Base-by-base conservation (phyloP, 2,888 invertebrate genomes). In the Cryptocephalus moraei region DNA sequence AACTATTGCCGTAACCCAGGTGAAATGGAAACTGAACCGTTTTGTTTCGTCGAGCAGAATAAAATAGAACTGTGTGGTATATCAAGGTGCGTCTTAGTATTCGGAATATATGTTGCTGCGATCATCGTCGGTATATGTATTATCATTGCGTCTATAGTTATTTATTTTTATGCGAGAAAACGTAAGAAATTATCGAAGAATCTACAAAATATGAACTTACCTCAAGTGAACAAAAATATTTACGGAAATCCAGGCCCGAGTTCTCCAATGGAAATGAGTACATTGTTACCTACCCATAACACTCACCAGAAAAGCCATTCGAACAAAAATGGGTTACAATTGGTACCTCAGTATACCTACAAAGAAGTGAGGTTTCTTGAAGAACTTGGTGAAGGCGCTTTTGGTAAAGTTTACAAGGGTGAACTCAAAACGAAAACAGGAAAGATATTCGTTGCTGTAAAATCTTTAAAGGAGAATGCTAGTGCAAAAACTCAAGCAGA, bases 391-490 rank as follows among this genome's bases (percentile, higher is more conserved):
- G 94, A 95, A 73, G 95, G 97, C 9, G 93, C 94, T 32, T 97
- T 95, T 69, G 96, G 96, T 70, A 94, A 92, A 75, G 95, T 96
- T 0, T 97, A 92, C 69, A 93, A 93, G 72, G 96, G 95, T 1
- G 91, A 94, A 66, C 73, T 95, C 45, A 73, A 78, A 54, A 77
- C 79, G n/a, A 79, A 77, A 61, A 75, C 77, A 51, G 82, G 82
- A 31, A 80, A 82, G 47, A 81, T 82, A 50, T 86, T 84, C 69
- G 92, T 95, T 0, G 93, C 94, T 11, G 89, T 96, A 1, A 96
- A 96, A 69, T 93, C 94, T 0, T 70, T 96, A 22, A 93, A 94
- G 68, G 92, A 92, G 66, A 91, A 92, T 68, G 92, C 93, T 1
- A 87, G 87, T 33, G 80, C 87, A 0, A 94, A 94, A 73, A 91